Evolutionary conservation across 1,140 invertebrate species (phyloP), one percentile per base, ranked within the genome.

Genomic region (Rhopalosiphum maidis): DNA sequence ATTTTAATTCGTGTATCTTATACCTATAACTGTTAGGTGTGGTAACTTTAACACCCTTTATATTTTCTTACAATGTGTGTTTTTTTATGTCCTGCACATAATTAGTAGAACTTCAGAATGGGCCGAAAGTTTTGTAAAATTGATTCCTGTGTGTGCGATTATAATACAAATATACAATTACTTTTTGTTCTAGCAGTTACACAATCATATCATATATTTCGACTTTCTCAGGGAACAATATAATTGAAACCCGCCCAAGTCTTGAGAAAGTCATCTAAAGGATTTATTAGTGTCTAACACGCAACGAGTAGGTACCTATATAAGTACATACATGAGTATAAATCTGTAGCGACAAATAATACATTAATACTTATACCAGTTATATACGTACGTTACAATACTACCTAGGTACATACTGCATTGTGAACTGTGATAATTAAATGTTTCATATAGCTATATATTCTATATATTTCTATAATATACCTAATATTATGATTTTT

Each of bases 211-310:
- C 9, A 77, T 77, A 60, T n/a, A 77, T 77, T 77, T n/a, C 4
- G n/a, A 77, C 60, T n/a, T 77, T 77, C 60, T n/a, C n/a, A 77
- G 60, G 60, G 30, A n/a, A 77, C n/a, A 77, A n/a, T n/a, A 77
- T 77, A 77, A n/a, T 77, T 77, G 30, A 77, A 77, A 77, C 30
- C 60, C 30, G 30, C 30, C 30, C n/a, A 77, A 77, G 60, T n/a
- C 15, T 77, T 77, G 60, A n/a, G 60, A 77, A n/a, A 77, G 60
- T 77, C 15, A 18, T 77, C 60, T 77, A 77, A 77, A 77, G n/a
- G 30, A 77, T 77, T 77, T 77, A n/a, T 77, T 18, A n/a, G 60
- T 77, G 30, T 18, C 15, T 77, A 77, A 35, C 60, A 77, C n/a
- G 60, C 60, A n/a, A 77, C 5, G 60, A 15, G 30, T 77, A 77